Base-by-base conservation (phyloP, 2,797 vertebrate genomes). In the Thamnophis elegans region DNA sequence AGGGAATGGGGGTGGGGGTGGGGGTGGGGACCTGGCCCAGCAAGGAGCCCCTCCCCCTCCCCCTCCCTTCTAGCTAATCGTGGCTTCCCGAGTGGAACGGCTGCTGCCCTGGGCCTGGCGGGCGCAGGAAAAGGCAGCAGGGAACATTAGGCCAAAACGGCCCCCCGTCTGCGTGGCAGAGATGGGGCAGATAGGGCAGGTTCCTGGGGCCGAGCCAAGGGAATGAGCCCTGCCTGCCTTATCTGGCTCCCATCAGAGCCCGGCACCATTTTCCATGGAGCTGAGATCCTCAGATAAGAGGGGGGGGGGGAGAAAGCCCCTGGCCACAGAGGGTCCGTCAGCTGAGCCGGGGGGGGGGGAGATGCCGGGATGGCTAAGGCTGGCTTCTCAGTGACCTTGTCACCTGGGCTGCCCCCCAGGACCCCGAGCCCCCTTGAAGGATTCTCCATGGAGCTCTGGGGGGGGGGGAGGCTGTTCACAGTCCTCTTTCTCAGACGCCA, bases 171-270 rank as follows among this genome's bases (percentile, higher is more conserved):
- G 22, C 51, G 47, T 10, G 11, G 82, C 62, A 2, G 90, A 92
- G 96, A 97, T 96, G 92, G 94, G 0, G 58, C 92, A 62, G 96
- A 97, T 97, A 96, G 90, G 1, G 94, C 96, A 96, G 92, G 4
- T 78, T 54, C 0, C 54, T 25, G 51, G 0, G 55, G 25, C 28
- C 1, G 36, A 0, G 88, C 42, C 26, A 4, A 62, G 85, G 36
- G 65, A 90, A 93, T 60, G 89, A 59, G 68, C 59, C 59, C 10
- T 11, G 25, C 4, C 1, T 25, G 16, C 91, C 95, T 85, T 96
- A 96, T 96, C 96, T 0, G 55, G 0, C 0, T 0, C 28, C 68
- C n/a, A 42, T 28, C 58, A 1, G 68, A 1, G 58, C 20, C 36
- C 4, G 56, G 88, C 55, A 62, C 78, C 36, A 42, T 86, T 91